Evolutionary conservation across 1,140 invertebrate genomes (phyloP), one percentile per base, ranked within the genome.

Genomic region (Lasaia peninsularis): DNA sequence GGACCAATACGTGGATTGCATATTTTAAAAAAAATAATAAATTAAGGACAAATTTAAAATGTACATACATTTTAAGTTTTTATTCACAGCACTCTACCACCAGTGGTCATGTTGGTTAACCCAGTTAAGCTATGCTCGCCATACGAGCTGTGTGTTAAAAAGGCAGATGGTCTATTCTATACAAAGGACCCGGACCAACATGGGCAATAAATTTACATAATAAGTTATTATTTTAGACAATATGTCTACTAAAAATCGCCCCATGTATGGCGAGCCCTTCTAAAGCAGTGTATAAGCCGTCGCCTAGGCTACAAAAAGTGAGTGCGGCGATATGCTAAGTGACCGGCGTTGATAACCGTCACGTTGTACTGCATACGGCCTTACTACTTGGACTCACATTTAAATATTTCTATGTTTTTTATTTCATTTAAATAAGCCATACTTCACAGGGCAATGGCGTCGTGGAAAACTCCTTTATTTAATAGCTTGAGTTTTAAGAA

Each of bases 241-340:
- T 6, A 28, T 28, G 5, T 49, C 9, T 4, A 34, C 5, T 14
- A 40, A 12, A 21, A 24, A 12, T 55, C 37, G 37, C 24, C 37
- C 16, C 31, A 51, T 73, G 70, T 71, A 76, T 67, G 56, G 73
- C 33, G 4, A 11, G 65, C 69, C 44, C 67, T 77, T 69, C 33
- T 53, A 62, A 58, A 56, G 63, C 63, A 58, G 56, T 69, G 56
- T 66, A 64, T 58, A 69, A 66, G 71, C 60, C 67, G 73, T 74
- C 69, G 73, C 71, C 71, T 77, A 70, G 74, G 71, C 51, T 70
- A 74, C 79, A 84, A 86, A 86, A 86, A 88, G 73, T 75, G 55
- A 64, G 65, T 63, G 40, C 50, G 54, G 63, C 75, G 81, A 84
- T 86, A 84, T 86, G 80, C 80, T 82, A 86, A 86, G 78, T 78